Conservation (phyloP, 2,888 invertebrate genomes). For the Sepiola atlantica region DNA sequence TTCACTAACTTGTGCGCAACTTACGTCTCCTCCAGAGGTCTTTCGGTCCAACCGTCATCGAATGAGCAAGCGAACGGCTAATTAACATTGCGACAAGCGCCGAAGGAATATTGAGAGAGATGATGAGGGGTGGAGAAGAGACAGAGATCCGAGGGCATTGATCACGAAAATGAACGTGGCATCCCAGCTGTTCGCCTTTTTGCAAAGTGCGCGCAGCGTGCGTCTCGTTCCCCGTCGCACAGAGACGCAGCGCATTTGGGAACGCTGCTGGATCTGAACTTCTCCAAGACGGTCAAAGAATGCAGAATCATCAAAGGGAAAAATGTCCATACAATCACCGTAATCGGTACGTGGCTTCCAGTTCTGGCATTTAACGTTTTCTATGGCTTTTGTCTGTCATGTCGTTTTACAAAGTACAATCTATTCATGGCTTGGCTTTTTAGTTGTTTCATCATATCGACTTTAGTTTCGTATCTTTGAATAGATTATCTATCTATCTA, state of each 20-base stretch:
- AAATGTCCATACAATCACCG: no score
- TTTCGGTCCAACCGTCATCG: background rate
- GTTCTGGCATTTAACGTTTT: constrained; percentile 22
- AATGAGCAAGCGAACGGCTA: background rate
- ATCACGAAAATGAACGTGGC: background rate
- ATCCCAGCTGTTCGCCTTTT: background rate
- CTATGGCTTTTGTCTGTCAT: background rate
- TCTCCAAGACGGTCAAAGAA: background rate
- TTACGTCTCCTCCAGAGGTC: background rate
- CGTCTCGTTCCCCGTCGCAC: no score
- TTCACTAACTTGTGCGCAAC: no score
- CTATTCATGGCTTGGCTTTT: background rate
- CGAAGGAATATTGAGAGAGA: no score
- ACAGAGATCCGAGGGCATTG: background rate
- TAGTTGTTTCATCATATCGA: background rate
- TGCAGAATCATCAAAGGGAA: background rate
- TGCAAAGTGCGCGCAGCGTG: background rate
- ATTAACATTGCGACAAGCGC: background rate
- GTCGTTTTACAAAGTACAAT: background rate
- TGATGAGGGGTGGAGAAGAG: no score
- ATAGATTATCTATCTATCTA: constrained; percentile 18
- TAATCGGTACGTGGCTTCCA: background rate
- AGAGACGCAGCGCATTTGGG: background rate
- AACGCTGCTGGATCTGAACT: background rate
- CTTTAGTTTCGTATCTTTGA: background rate